A percentile compares a stretch with the other conserved stretches of the same genome.
These are phyloP conservation scores for Zeugodacus cucurbitae DNA, from an alignment of 1,140 invertebrate genomes.

Conservation along the genomic window DNA sequence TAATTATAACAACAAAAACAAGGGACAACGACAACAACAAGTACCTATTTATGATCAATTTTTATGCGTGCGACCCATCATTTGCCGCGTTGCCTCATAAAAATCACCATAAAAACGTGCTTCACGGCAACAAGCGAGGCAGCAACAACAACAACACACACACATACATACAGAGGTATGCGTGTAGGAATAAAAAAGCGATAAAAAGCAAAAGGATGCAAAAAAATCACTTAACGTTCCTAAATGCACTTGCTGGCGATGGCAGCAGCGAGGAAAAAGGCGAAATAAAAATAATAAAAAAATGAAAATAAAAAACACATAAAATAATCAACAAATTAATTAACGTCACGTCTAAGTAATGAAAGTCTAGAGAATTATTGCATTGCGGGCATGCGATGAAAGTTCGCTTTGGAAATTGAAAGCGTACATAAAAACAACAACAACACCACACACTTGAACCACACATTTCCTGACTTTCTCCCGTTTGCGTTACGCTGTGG, in stretches of 20 bases:
- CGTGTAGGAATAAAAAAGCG: background rate
- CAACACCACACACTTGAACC: background rate
- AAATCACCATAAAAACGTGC: constrained; percentile 37
- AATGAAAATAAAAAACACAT: constrained; percentile 3
- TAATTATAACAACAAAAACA: background rate
- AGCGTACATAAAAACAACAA: background rate
- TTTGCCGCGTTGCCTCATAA: constrained; percentile 13
- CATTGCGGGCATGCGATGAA: background rate
- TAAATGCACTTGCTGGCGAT: background rate
- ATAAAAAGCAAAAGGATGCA: background rate
- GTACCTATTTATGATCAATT: constrained; percentile 32
- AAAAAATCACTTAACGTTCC: background rate
- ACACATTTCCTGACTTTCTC: background rate
- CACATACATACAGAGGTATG: background rate
- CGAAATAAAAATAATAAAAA: background rate
- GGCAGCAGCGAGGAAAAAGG: background rate
- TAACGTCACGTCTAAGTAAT: constrained; percentile 11
- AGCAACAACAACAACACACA: background rate
- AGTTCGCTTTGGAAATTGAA: background rate
- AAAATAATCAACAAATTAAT: constrained; percentile 35
- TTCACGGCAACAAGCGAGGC: background rate
- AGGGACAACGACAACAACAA: background rate
- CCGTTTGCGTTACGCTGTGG: background rate
- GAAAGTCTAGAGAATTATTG: constrained; percentile 29
- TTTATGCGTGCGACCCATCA: constrained; percentile 27